These are phyloP conservation scores for Stenolophus ochropezus DNA, from an alignment of 2,888 invertebrate species.

Conservation along the genomic window DNA sequence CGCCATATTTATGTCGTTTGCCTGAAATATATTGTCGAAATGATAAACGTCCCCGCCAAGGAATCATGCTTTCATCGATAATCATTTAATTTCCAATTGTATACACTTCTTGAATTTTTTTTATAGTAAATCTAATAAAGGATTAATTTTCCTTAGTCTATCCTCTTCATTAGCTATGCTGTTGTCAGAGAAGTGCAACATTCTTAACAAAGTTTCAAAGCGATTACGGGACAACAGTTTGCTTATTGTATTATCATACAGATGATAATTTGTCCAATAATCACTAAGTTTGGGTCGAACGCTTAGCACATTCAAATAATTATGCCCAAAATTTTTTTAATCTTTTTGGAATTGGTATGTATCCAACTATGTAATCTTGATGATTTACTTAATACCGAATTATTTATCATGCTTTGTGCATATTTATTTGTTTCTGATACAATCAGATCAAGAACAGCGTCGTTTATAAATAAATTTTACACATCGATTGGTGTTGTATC, in stretches of 20 bases:
- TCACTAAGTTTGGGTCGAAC: conserved; percentile 38
- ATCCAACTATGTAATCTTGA: background rate
- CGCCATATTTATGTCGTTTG: conserved; percentile 16
- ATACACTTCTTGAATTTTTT: background rate
- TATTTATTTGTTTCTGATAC: background rate
- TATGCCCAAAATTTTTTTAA: conserved; percentile 22
- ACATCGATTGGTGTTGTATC: background rate
- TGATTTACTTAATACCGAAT: background rate
- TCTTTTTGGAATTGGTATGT: background rate
- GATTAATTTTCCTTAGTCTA: background rate
- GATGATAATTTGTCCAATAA: conserved; percentile 42
- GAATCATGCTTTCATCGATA: background rate
- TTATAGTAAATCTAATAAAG: background rate
- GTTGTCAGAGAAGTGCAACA: conserved; percentile 10
- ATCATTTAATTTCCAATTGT: background rate
- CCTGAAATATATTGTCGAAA: conserved; percentile 3
- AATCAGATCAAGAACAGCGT: background rate
- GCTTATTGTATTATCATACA: conserved; percentile 33
- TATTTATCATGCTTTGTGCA: conserved; percentile 2
- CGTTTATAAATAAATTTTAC: background rate
- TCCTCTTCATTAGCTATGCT: background rate
- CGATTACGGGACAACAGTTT: conserved; percentile 40
- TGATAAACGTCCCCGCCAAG: background rate
- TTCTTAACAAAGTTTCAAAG: background rate
- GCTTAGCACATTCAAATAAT: conserved; percentile 25